Evolutionary conservation across 2,797 vertebrate species (phyloP).

Genomic region (Perodicticus potto): DNA sequence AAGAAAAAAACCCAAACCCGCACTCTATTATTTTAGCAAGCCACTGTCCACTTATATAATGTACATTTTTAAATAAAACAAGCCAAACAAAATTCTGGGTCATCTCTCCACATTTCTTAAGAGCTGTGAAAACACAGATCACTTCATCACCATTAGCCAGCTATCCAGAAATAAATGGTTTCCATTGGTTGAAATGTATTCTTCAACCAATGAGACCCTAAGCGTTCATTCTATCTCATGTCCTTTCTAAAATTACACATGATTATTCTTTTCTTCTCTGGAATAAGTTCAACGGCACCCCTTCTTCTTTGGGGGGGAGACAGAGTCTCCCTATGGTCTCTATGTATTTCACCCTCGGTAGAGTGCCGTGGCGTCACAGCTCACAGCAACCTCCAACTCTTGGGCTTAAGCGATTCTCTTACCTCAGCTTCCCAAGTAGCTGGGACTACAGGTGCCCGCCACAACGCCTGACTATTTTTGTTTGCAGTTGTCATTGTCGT

Average conservation of each 20-base stretch:
- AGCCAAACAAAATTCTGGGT: background rate
- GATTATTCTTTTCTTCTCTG: too few species aligned
- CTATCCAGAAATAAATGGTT: background rate
- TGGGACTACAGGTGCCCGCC: too few species aligned
- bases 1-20: fast-evolving
- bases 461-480: too few species aligned
- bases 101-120: background rate
- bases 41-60: background rate
- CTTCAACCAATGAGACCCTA: background rate
- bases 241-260: background rate
- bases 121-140: background rate
- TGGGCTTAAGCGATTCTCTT: too few species aligned
- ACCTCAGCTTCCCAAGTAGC: too few species aligned
- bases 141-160: fast-evolving
- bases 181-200: background rate
- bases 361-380: too few species aligned
- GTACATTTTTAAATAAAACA: slow-evolving; percentile 29
- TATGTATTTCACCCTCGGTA: background rate
- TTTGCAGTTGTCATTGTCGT: too few species aligned
- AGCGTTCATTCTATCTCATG: background rate
- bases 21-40: background rate
- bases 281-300: background rate
- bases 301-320: background rate
- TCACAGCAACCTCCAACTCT: too few species aligned
- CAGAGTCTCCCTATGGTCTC: too few species aligned